Conservation (phyloP, 2,888 invertebrate species). For the Alloplasta piceator region DNA sequence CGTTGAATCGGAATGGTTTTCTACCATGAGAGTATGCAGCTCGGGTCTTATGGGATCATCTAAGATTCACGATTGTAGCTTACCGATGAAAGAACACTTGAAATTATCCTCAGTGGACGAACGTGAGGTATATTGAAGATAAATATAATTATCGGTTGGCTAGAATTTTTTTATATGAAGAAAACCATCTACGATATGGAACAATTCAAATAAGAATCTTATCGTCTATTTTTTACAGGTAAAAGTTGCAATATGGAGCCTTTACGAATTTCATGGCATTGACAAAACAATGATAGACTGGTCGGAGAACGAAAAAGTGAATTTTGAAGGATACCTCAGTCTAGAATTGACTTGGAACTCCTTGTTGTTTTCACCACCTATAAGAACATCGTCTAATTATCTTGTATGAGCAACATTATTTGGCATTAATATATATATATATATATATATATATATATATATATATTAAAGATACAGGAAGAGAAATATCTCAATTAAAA, state of each 20-base stretch:
- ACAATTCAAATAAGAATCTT: neutral
- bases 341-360: constrained; percentile 68
- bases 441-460: neutral
- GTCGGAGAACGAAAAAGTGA: constrained; percentile 56
- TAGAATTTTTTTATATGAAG: neutral
- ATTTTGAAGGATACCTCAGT: constrained; percentile 71
- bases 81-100: constrained; percentile 65
- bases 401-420: constrained; percentile 64
- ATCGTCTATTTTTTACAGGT: constrained; percentile 60
- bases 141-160: neutral
- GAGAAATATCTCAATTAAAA: neutral
- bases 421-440: neutral
- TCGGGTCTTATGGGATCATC: constrained; percentile 21
- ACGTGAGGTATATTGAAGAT: constrained; percentile 45
- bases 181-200: neutral
- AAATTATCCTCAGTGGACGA: constrained; percentile 38
- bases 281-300: constrained; percentile 67
- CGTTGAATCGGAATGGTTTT: constrained; percentile 65
- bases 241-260: constrained; percentile 61
- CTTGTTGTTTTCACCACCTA: constrained; percentile 67
- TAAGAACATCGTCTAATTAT: constrained; percentile 66
- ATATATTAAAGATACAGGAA: neutral
- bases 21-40: constrained; percentile 66
- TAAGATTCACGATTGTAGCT: constrained; percentile 23
- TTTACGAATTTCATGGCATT: constrained; percentile 71